These are phyloP conservation scores for Meganola albula DNA, from an alignment of 2,888 invertebrate species.

Conservation along the genomic window DNA sequence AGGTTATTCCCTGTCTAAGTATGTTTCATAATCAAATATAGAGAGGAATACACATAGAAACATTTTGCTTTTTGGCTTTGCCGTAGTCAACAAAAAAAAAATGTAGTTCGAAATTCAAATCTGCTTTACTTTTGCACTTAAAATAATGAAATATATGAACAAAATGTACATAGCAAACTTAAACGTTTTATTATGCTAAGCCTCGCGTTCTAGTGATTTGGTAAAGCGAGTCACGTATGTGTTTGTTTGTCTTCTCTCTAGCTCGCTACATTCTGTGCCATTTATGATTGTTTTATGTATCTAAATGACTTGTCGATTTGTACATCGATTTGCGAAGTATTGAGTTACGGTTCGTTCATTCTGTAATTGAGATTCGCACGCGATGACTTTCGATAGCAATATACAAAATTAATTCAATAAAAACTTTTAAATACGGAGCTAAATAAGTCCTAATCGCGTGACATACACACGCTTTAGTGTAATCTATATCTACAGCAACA, in stretches of 20 bases:
- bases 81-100: not conserved
- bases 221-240: slow-evolving; percentile 73
- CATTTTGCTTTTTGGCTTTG: not conserved
- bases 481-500: too few species aligned
- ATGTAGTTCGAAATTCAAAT: slow-evolving; percentile 30
- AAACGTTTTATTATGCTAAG: slow-evolving; percentile 59
- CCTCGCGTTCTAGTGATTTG: slow-evolving; percentile 67
- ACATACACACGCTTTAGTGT: too few species aligned
- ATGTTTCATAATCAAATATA: too few species aligned
- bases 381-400: too few species aligned
- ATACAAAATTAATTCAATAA: too few species aligned
- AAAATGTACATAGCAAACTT: slow-evolving; percentile 41
- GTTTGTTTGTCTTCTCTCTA: slow-evolving; percentile 54
- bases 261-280: slow-evolving; percentile 55
- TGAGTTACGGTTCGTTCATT: slow-evolving; percentile 32
- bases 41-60: too few species aligned
- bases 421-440: too few species aligned
- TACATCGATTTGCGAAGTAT: slow-evolving; percentile 52
- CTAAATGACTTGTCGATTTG: slow-evolving; percentile 50
- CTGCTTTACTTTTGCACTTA: slow-evolving; percentile 17
- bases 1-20: too few species aligned
- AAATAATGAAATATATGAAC: slow-evolving; percentile 50
- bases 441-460: too few species aligned
- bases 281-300: slow-evolving; percentile 54
- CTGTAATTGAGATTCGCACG: not conserved